phyloP scores from a whole-genome alignment of 2,888 invertebrate species.

The Caenorhabditis sinica region DNA sequence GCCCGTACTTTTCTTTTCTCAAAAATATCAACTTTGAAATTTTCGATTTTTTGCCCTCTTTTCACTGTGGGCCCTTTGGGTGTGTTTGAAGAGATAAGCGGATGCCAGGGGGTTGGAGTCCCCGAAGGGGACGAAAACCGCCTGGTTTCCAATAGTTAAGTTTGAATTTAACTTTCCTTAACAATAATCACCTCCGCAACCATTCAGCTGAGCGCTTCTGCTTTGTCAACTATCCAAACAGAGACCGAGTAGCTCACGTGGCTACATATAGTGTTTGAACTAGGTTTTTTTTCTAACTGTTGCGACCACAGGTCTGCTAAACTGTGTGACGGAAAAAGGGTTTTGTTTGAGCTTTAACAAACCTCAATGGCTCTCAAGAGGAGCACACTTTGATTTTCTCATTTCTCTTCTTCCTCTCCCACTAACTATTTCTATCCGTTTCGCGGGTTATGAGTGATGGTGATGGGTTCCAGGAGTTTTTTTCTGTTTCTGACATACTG shows the following conservation, averaged over 20 bases:
- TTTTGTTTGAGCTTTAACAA: conserved; percentile 57
- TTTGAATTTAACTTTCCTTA: not conserved
- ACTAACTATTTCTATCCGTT: conserved; percentile 29
- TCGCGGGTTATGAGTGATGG: conserved; percentile 10
- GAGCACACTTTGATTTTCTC: conserved; percentile 10
- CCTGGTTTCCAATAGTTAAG: too few species aligned
- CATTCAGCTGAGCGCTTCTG: conserved; percentile 47
- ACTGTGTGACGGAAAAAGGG: conserved; percentile 46
- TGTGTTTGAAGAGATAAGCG: too few species aligned
- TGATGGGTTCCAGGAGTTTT: conserved; percentile 33
- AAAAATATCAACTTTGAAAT: too few species aligned
- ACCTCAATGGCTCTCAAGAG: conserved; percentile 22
- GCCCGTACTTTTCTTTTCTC: too few species aligned
- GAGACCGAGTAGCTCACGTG: conserved; percentile 51
- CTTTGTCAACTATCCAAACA: conserved; percentile 45
- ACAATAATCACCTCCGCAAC: not conserved
- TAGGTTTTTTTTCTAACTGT: conserved; percentile 33
- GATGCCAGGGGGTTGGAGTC: too few species aligned
- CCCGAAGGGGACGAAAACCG: too few species aligned
- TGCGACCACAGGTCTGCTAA: conserved; percentile 61
- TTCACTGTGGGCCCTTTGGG: too few species aligned
- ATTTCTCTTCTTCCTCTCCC: not conserved
- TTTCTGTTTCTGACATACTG: conserved; percentile 10
- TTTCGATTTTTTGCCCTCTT: not conserved
- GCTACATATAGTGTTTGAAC: conserved; percentile 54